Conservation (phyloP, 1,140 invertebrate species). For the Protaetia brevitarsis region DNA sequence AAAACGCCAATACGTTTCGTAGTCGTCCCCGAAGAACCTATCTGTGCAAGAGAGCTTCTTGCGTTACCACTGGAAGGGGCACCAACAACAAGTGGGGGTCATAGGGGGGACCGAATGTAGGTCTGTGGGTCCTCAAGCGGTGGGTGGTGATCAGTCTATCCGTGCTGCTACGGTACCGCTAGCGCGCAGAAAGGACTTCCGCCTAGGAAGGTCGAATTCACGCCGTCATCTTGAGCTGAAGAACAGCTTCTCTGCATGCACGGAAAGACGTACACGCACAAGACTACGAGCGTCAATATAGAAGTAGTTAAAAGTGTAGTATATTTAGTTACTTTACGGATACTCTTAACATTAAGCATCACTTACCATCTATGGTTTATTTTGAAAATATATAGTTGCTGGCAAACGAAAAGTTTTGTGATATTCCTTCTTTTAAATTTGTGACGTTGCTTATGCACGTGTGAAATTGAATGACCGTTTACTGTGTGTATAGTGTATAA, state of each 20-base stretch:
- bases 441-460: neutral
- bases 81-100: constrained; percentile 30
- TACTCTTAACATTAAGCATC: neutral
- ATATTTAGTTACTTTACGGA: neutral
- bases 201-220: constrained; percentile 35
- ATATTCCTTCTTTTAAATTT: neutral
- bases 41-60: constrained; percentile 18
- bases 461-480: too few species aligned
- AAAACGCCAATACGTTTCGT: neutral
- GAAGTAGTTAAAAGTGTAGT: neutral
- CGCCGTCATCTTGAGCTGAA: constrained; percentile 1
- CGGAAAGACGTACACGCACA: neutral
- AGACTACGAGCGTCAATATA: neutral
- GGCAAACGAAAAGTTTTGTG: neutral
- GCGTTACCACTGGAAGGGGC: constrained; percentile 17
- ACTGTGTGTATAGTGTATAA: neutral
- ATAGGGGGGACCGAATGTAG: constrained; percentile 39
- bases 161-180: constrained; percentile 36
- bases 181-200: constrained; percentile 40
- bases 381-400: neutral
- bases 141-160: constrained; percentile 41
- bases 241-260: constrained; percentile 13
- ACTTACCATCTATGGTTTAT: neutral
- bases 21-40: constrained; percentile 1
- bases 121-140: constrained; percentile 38